Evolutionary conservation across 2,888 invertebrate species (phyloP).

Genomic region (Sclerodermus sp.): DNA sequence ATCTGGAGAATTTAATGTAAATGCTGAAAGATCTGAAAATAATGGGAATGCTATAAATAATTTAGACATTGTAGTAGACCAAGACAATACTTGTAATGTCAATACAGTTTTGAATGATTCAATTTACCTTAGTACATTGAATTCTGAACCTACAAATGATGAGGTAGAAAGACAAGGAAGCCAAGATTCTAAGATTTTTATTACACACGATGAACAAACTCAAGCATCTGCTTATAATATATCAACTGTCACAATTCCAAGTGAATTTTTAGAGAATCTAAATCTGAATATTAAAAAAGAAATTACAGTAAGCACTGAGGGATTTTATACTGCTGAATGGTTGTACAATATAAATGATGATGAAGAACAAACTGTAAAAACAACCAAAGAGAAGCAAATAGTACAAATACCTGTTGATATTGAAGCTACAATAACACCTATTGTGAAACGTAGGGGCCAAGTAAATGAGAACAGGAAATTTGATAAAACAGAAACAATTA

Average conservation of each 20-base stretch:
- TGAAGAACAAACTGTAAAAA: constrained; percentile 15
- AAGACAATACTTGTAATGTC: constrained; percentile 16
- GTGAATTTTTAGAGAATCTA: constrained; percentile 28
- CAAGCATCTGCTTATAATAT: constrained; percentile 28
- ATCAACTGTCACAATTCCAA: constrained; percentile 31
- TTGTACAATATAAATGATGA: constrained; percentile 21
- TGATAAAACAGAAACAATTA: constrained; percentile 14
- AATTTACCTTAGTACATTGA: constrained; percentile 25
- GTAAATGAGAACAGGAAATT: constrained; percentile 6
- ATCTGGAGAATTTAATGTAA: constrained; percentile 8
- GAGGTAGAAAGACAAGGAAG: constrained; percentile 26
- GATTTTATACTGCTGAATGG: constrained; percentile 33
- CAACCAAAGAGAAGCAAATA: constrained; percentile 19
- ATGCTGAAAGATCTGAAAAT: constrained; percentile 15
- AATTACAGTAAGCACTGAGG: constrained; percentile 16
- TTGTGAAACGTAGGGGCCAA: constrained; percentile 20
- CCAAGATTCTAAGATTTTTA: constrained; percentile 25
- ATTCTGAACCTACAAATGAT: constrained; percentile 28
- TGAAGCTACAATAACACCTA: constrained; percentile 15
- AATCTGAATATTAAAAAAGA: constrained; percentile 38
- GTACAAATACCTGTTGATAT: constrained; percentile 19
- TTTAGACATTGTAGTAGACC: constrained; percentile 19
- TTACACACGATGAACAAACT: constrained; percentile 21
- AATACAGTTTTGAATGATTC: constrained; percentile 23
- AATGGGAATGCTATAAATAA: constrained; percentile 16